These are phyloP conservation scores for Cryptocephalus primarius DNA, from an alignment of 2,888 invertebrate genomes.

Conservation along the genomic window DNA sequence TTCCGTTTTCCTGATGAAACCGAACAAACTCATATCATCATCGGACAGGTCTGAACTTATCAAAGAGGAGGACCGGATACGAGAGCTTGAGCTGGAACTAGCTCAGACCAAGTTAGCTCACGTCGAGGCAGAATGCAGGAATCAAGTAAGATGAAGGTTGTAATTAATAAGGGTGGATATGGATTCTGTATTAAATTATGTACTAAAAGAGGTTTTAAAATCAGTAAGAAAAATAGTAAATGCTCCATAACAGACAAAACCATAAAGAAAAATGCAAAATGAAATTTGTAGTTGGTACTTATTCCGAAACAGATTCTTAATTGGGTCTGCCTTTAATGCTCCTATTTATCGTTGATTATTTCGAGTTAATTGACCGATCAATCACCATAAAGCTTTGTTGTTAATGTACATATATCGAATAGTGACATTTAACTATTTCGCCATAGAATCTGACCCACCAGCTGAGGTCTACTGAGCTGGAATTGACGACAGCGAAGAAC, in stretches of 20 bases:
- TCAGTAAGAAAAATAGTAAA: too few species aligned
- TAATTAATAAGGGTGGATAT: not conserved
- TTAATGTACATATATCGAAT: not conserved
- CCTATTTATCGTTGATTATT: too few species aligned
- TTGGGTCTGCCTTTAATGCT: too few species aligned
- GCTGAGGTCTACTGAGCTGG: slow-evolving; percentile 68
- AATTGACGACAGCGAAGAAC: slow-evolving; percentile 57
- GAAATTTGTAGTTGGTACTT: too few species aligned
- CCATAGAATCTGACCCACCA: slow-evolving; percentile 81
- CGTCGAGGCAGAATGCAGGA: slow-evolving; percentile 93
- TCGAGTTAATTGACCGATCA: too few species aligned
- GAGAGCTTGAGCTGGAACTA: slow-evolving; percentile 88
- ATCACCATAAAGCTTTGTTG: too few species aligned
- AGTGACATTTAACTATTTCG: slow-evolving; percentile 1
- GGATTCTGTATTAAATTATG: too few species aligned
- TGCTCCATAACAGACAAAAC: too few species aligned
- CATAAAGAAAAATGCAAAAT: too few species aligned
- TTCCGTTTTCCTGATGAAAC: slow-evolving; percentile 17
- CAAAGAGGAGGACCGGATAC: slow-evolving; percentile 48
- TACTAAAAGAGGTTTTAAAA: too few species aligned
- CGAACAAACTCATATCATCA: slow-evolving; percentile 10
- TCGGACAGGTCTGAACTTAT: slow-evolving; percentile 10
- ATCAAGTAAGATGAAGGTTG: slow-evolving; percentile 45
- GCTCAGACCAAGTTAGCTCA: slow-evolving; percentile 95
- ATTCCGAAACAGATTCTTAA: too few species aligned